phyloP scores from a whole-genome alignment of 2,113 vertebrate species.

The Podarcis raffonei region DNA sequence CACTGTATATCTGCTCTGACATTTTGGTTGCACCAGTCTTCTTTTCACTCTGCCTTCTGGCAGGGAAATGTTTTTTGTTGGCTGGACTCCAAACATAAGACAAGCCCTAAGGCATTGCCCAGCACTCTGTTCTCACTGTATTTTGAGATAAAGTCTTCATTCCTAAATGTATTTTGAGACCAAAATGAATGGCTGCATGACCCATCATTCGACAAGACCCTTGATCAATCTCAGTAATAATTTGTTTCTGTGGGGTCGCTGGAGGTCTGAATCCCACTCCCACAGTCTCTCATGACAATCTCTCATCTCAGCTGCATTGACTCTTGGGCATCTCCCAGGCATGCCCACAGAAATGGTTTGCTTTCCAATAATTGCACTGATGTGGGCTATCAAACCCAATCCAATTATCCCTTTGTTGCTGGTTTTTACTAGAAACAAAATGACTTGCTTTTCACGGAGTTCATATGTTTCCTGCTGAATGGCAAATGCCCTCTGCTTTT shows the following conservation, averaged over 20 bases:
- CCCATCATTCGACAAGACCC: background rate
- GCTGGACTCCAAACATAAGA: too few relatives aligned
- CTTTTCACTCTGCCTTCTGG: too few relatives aligned
- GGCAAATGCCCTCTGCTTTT: conserved; percentile 20
- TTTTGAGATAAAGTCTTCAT: too few relatives aligned
- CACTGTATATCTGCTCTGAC: too few relatives aligned
- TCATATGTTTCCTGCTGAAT: background rate
- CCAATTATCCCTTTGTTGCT: background rate
- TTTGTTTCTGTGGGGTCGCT: background rate
- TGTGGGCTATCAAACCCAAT: background rate
- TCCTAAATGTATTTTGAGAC: too few relatives aligned
- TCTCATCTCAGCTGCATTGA: background rate
- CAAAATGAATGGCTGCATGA: too few relatives aligned
- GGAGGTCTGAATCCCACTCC: background rate
- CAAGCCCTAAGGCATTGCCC: too few relatives aligned
- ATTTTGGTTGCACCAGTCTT: too few relatives aligned
- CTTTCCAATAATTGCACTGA: background rate
- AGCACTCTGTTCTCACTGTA: too few relatives aligned
- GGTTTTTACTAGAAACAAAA: conserved; percentile 42
- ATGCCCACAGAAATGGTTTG: background rate
- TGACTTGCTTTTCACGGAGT: background rate
- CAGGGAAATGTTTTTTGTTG: too few relatives aligned
- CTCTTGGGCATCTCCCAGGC: background rate
- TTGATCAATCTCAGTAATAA: too few relatives aligned
- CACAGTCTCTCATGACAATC: background rate